Conservation (phyloP, 2,888 invertebrate species). For the Hololepta plana region DNA sequence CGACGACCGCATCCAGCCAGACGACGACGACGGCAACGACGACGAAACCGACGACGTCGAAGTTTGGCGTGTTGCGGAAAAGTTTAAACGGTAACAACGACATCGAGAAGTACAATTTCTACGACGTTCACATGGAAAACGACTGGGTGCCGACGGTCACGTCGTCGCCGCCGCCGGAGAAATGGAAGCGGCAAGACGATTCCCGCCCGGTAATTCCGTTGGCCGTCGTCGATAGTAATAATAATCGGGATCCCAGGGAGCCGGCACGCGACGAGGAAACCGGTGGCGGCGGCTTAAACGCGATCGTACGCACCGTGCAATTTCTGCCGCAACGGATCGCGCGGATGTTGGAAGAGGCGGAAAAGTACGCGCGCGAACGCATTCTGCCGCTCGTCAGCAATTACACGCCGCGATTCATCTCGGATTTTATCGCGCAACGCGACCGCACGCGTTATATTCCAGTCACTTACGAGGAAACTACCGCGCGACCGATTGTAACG, state of each 20-base stretch:
- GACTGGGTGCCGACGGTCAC: slow-evolving; percentile 11
- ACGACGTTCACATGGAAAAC: slow-evolving; percentile 24
- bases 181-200: slow-evolving; percentile 23
- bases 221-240: slow-evolving; percentile 4
- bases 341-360: slow-evolving; percentile 63
- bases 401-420: slow-evolving; percentile 52
- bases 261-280: slow-evolving; percentile 6
- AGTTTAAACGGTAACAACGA: slow-evolving; percentile 25
- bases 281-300: slow-evolving; percentile 16
- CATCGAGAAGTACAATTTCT: slow-evolving; percentile 15
- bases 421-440: slow-evolving; percentile 21
- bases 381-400: slow-evolving; percentile 59
- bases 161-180: too few relatives aligned
- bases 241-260: slow-evolving; percentile 6
- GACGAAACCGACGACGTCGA: slow-evolving; percentile 3
- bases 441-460: slow-evolving; percentile 9
- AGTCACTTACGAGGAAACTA: not conserved
- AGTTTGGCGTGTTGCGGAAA: too few relatives aligned
- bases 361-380: slow-evolving; percentile 62
- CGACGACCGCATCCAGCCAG: slow-evolving; percentile 2
- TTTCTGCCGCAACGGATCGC: slow-evolving; percentile 61
- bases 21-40: slow-evolving; percentile 4
- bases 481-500: not conserved
- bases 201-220: slow-evolving; percentile 12
- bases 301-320: slow-evolving; percentile 45